Evolutionary conservation across 2,888 invertebrate genomes (phyloP), one percentile per base, ranked within the genome.

Genomic region (Drosophila kanekoi): DNA sequence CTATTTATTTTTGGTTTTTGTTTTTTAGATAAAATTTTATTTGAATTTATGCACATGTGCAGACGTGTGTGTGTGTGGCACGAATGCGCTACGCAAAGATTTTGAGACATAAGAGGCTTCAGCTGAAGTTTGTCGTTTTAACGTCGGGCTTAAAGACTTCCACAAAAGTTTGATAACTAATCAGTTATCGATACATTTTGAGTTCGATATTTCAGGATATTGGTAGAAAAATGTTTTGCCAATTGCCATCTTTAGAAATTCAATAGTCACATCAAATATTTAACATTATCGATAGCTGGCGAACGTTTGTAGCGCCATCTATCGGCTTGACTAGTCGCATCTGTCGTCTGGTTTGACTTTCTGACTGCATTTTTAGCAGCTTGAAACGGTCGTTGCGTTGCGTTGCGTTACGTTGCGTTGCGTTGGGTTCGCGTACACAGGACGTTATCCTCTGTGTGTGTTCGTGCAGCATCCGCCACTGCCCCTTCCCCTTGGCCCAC

Each of bases 21-120:
- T 62, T 79, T 85, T 86, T 86, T 77, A 80, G 66, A 74, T 74
- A 86, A 58, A 77, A 69, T 81, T 81, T 83, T 86, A 77, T 81
- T 86, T 83, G 83, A 86, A 81, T 85, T 77, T 75, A 77, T 72
- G 69, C 77, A 86, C 53, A 56, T 77, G 63, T 77, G 79, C 70
- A 8, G 18, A 13, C 47, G 45, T 18, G 16, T 18, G 11, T 18
- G 45, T 43, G 44, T 48, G 40, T 33, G 38, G 1, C 9, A 40
- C n/a, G 32, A 14, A 35, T 68, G 43, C 48, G 68, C 48, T 54
- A 68, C 69, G 59, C 52, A 52, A 28, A 2, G 43, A 37, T 33
- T 44, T n/a, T n/a, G 3, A 23, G 13, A n/a, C 18, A 57, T 28
- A 33, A n/a, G 14, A 28, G 33, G n/a, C 23, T 47, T 37, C n/a